Evolutionary conservation across 2,113 vertebrate genomes (phyloP).

Genomic region (Carassius carassius): DNA sequence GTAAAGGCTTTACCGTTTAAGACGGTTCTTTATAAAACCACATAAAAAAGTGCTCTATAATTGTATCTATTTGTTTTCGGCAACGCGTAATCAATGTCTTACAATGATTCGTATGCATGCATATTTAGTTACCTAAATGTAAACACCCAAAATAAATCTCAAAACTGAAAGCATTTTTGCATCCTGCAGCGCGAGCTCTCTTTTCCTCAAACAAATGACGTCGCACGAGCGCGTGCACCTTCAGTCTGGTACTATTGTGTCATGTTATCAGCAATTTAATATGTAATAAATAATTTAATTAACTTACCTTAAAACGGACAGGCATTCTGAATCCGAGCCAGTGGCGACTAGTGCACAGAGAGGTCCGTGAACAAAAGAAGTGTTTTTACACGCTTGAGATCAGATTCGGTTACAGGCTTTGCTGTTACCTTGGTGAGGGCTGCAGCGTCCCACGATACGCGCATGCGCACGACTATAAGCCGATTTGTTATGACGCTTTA

Average conservation of each 20-base stretch:
- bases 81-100: background rate
- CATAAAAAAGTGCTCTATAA: background rate
- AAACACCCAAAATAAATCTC: background rate
- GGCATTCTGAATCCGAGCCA: constrained; percentile 42
- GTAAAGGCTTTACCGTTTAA: background rate
- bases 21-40: background rate
- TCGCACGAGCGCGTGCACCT: constrained; percentile 3
- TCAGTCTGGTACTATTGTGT: background rate
- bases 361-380: background rate
- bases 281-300: background rate
- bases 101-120: background rate
- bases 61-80: background rate
- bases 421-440: constrained; percentile 48
- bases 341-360: background rate
- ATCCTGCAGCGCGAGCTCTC: constrained; percentile 4
- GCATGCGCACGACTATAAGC: constrained; percentile 49
- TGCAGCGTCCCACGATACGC: constrained; percentile 49
- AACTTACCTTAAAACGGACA: constrained; percentile 56
- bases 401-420: constrained; percentile 26
- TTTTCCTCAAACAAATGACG: constrained; percentile 25
- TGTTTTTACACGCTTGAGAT: background rate
- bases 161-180: constrained; percentile 34
- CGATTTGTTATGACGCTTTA: background rate
- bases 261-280: background rate
- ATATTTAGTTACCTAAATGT: background rate